Percentiles rank a stretch among this genome's conserved stretches.
Conservation (phyloP, 2,888 invertebrate genomes). For the Eupithecia abbreviata region DNA sequence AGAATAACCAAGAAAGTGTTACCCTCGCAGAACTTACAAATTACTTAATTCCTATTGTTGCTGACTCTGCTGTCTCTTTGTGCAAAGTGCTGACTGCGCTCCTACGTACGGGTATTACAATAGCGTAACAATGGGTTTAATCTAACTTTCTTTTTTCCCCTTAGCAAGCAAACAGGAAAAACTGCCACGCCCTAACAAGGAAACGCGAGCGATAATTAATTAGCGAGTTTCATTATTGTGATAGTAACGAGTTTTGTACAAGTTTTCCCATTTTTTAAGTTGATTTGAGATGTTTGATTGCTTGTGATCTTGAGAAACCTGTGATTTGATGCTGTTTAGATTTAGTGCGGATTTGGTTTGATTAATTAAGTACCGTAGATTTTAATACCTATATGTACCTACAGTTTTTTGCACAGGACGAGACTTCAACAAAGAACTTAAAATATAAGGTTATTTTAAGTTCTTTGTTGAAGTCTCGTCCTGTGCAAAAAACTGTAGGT, state of each 20-base stretch:
- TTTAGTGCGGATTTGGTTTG: neutral
- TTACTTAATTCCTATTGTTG: conserved; percentile 38
- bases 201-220: conserved; percentile 75
- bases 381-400: too few relatives aligned
- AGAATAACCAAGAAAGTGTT: neutral
- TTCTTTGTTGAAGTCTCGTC: too few relatives aligned
- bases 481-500: too few relatives aligned
- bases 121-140: conserved; percentile 71
- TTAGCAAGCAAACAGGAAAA: conserved; percentile 68
- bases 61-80: conserved; percentile 38
- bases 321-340: neutral
- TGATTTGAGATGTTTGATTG: neutral
- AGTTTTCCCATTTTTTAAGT: conserved; percentile 35
- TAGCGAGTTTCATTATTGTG: conserved; percentile 69
- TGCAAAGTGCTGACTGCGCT: conserved; percentile 56
- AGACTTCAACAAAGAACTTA: too few relatives aligned
- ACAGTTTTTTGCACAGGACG: too few relatives aligned
- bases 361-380: neutral
- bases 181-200: conserved; percentile 69
- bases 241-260: conserved; percentile 59
- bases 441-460: too few relatives aligned
- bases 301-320: neutral
- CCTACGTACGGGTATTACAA: conserved; percentile 59
- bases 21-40: conserved; percentile 36
- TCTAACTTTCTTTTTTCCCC: conserved; percentile 77